Evolutionary conservation across 2,888 invertebrate species (phyloP).

Genomic region (Thalpophila matura): DNA sequence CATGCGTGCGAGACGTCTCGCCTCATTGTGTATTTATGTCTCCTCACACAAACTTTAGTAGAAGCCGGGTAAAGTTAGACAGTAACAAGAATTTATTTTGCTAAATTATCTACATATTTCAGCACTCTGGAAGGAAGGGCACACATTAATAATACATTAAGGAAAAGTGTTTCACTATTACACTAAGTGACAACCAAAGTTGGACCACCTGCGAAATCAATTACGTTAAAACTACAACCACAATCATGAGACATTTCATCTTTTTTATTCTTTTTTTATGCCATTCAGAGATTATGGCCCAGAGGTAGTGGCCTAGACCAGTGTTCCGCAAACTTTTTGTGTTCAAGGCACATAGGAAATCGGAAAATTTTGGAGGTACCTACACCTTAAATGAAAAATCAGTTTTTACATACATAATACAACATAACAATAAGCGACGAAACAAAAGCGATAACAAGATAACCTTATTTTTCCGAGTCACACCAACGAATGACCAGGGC

Average conservation of each 20-base stretch:
- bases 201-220: slow-evolving; percentile 3
- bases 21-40: slow-evolving; percentile 18
- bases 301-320: too few species aligned
- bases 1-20: slow-evolving; percentile 6
- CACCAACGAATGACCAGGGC: too few species aligned
- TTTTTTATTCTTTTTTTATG: too few species aligned
- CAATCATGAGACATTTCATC: neutral
- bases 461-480: too few species aligned
- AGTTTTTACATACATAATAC: too few species aligned
- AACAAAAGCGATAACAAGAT: too few species aligned
- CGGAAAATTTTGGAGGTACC: too few species aligned
- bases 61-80: slow-evolving; percentile 26
- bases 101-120: slow-evolving; percentile 46
- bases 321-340: too few species aligned
- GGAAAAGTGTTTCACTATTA: slow-evolving; percentile 29
- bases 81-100: slow-evolving; percentile 44
- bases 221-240: neutral
- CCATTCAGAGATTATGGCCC: too few species aligned
- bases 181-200: neutral
- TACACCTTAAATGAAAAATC: too few species aligned
- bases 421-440: too few species aligned
- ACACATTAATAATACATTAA: slow-evolving; percentile 33
- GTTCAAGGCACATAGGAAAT: too few species aligned
- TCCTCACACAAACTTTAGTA: slow-evolving; percentile 13
- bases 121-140: slow-evolving; percentile 29